Conservation (phyloP, 2,797 vertebrate genomes). For the Poeciliopsis infans region DNA sequence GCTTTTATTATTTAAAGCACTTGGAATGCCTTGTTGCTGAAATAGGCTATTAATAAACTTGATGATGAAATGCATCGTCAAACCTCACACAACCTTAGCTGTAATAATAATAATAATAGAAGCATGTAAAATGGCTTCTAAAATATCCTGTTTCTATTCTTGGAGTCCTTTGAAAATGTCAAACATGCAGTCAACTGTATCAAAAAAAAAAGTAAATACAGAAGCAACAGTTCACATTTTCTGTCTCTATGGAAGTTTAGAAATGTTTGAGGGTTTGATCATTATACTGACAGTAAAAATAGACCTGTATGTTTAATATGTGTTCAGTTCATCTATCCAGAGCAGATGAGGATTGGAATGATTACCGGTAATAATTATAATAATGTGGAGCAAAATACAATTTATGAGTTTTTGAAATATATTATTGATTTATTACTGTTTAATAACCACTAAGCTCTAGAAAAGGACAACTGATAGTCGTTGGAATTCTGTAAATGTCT, state of each 20-base stretch:
- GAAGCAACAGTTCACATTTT: too few relatives aligned
- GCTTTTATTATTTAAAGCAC: too few relatives aligned
- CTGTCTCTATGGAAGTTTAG: background rate
- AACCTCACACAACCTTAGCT: background rate
- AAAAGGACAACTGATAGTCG: background rate
- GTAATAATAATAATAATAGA: background rate
- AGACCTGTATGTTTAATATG: background rate
- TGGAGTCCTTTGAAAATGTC: background rate
- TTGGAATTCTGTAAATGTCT: background rate
- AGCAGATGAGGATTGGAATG: background rate
- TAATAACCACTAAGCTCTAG: background rate
- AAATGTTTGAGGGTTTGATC: background rate
- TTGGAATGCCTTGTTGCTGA: too few relatives aligned
- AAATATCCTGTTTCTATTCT: background rate
- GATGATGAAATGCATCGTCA: background rate
- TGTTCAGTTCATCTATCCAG: background rate
- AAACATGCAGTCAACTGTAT: too few relatives aligned
- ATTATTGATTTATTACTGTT: background rate
- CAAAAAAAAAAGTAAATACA: too few relatives aligned
- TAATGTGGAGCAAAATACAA: background rate
- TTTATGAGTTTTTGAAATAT: background rate
- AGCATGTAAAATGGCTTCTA: background rate
- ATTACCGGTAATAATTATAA: background rate
- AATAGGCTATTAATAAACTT: too few relatives aligned
- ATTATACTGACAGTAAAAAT: background rate